Base-by-base conservation (phyloP, 2,797 vertebrate genomes). In the Tympanoctomys barrerae region DNA sequence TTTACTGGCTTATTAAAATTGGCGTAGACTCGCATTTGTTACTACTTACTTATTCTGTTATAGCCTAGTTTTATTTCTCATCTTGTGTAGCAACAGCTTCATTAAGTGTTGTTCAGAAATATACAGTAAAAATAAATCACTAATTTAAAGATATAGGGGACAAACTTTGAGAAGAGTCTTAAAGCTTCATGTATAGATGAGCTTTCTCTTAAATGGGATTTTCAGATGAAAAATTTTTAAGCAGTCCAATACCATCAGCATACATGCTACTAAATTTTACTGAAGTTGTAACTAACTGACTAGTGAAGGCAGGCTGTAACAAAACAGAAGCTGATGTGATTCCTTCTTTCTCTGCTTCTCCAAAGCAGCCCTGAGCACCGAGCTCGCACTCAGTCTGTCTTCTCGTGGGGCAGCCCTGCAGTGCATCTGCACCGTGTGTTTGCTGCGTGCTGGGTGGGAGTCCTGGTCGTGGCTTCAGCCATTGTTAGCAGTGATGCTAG, bases 391-490 rank as follows among this genome's bases (percentile, higher is more conserved):
- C 61, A 89, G 83, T 75, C 0, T 49, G 36, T 93, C 57, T 87
- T 91, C 84, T 22, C 46, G 87, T 62, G 68, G 96, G 66, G 1
- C 81, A 81, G 42, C 24, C 1, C 84, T 70, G 66, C 8, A 46
- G 84, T 33, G 7, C 16, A 49, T 81, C 87, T 86, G n/a, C 11
- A 1, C 49, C 97, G 97, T 97, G 95, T 97, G 97, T 96, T 96
- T 94, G 93, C 97, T 98, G 97, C 89, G 70, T 97, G 96, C 98
- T 97, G 97, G 97, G 96, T 97, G 97, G 97, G 97, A 95, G 94
- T 96, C 97, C 97, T 95, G 97, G 98, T 97, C 81, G 98, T 98
- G 98, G 98, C 98, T 98, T 98, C 97, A 97, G 97, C 98, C 98
- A 98, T 98, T 99, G 98, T 98, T 98, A 97, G 46, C 97, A 97